phyloP scores from a whole-genome alignment of 2,797 vertebrate genomes.

The Pseudocheirus occidentalis region DNA sequence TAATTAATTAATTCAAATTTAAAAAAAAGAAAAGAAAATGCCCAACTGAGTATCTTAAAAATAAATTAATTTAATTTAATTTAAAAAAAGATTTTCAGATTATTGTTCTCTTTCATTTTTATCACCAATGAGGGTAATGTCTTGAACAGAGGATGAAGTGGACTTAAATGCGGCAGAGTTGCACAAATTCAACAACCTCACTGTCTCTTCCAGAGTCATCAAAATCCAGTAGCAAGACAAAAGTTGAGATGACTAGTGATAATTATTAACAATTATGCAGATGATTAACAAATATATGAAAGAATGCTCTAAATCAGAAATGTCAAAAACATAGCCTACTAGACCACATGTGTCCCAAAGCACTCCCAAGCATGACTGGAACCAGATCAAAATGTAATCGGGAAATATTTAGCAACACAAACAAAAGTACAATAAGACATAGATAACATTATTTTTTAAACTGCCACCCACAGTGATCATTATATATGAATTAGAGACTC shows the following conservation, averaged over 20 bases:
- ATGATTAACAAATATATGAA: background rate
- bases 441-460: background rate
- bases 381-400: background rate
- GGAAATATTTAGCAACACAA: background rate
- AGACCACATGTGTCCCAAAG: too few species aligned
- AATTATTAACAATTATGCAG: background rate
- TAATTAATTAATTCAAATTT: too few species aligned
- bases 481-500: background rate
- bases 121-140: background rate
- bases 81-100: background rate
- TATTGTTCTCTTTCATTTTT: background rate
- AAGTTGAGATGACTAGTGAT: background rate
- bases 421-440: background rate
- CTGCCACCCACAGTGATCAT: background rate
- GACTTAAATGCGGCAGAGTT: background rate
- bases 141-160: background rate
- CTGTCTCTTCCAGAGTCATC: background rate
- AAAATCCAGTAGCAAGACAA: background rate
- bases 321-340: background rate
- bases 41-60: too few species aligned
- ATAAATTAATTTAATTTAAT: too few species aligned
- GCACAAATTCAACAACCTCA: background rate
- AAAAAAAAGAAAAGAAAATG: too few species aligned
- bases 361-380: background rate
- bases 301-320: background rate